These are phyloP conservation scores for Eupithecia dodoneata DNA, from an alignment of 2,888 invertebrate genomes.

Conservation along the genomic window DNA sequence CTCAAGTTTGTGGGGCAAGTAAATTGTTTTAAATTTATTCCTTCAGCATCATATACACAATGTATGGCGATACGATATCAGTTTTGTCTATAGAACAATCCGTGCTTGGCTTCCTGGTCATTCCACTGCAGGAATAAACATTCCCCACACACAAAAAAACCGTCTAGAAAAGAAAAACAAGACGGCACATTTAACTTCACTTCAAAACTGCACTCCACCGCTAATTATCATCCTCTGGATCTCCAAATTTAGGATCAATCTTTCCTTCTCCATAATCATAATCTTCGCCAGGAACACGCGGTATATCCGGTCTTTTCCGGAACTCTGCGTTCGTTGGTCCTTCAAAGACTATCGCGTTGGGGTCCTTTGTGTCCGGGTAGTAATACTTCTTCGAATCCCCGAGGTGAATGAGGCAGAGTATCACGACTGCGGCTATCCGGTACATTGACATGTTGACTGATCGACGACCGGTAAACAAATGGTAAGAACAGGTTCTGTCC, in stretches of 20 bases:
- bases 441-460: constrained; percentile 35
- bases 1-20: too few species aligned
- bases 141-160: neutral
- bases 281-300: constrained; percentile 50
- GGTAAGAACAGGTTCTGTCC: constrained; percentile 34
- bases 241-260: constrained; percentile 48
- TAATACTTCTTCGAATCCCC: constrained; percentile 48
- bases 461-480: constrained; percentile 39
- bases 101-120: neutral
- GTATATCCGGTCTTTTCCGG: constrained; percentile 32
- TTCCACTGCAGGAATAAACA: neutral
- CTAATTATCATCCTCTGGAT: constrained; percentile 19
- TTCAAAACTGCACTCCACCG: neutral
- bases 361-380: constrained; percentile 54
- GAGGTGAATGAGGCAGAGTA: constrained; percentile 33
- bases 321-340: constrained; percentile 64
- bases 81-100: too few species aligned
- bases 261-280: constrained; percentile 46
- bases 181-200: constrained; percentile 9
- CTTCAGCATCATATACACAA: too few species aligned
- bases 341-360: constrained; percentile 63
- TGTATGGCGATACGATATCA: too few species aligned
- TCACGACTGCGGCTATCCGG: constrained; percentile 22
- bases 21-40: too few species aligned
- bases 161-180: neutral